phyloP scores from a whole-genome alignment of 2,888 invertebrate species.

The Drosophila ezoana region DNA sequence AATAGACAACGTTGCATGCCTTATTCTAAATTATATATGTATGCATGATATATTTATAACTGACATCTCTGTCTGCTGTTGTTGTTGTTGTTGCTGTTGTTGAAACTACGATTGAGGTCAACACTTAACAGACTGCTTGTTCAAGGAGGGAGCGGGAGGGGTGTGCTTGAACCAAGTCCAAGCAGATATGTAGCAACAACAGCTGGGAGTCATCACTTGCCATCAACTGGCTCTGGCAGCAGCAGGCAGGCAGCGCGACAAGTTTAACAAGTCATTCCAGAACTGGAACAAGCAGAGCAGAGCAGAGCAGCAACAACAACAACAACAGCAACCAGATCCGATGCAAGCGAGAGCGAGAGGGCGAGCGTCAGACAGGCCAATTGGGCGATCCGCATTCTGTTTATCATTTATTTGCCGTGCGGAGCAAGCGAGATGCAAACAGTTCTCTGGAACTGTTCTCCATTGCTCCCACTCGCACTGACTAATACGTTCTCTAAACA shows the following conservation, averaged over 20 bases:
- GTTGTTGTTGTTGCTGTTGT: conserved; percentile 32
- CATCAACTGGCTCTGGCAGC: conserved; percentile 16
- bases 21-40: conserved; percentile 1
- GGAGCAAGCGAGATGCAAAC: not conserved
- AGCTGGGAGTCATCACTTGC: conserved; percentile 34
- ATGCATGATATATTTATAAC: conserved; percentile 66
- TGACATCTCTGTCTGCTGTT: conserved; percentile 37
- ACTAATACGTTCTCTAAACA: not conserved
- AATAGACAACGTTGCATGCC: conserved; percentile 1
- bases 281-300: conserved; percentile 71
- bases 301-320: conserved; percentile 39
- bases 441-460: not conserved
- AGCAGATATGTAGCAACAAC: conserved; percentile 48
- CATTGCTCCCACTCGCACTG: not conserved
- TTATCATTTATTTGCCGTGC: conserved; percentile 27
- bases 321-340: conserved; percentile 38
- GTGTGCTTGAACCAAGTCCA: conserved; percentile 31
- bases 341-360: conserved; percentile 14
- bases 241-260: conserved; percentile 58
- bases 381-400: conserved; percentile 29
- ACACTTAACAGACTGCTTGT: conserved; percentile 56
- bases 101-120: conserved; percentile 74
- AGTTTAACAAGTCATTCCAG: conserved; percentile 75
- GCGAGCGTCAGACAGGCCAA: not conserved
- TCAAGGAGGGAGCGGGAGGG: conserved; percentile 8